phyloP scores from a whole-genome alignment of 2,888 invertebrate genomes.

The Euzophera pinguis region DNA sequence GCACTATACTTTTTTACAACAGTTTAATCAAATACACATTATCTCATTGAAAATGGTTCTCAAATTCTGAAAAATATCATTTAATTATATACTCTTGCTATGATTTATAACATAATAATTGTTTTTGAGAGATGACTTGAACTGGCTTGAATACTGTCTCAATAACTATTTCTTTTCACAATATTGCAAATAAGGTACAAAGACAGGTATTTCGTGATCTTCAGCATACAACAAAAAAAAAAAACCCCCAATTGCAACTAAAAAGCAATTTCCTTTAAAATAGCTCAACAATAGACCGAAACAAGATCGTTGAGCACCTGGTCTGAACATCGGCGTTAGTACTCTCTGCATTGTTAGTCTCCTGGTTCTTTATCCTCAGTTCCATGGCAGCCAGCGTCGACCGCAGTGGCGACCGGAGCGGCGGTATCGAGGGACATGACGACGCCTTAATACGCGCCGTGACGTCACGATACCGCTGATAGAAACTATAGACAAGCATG shows the following conservation, averaged over 20 bases:
- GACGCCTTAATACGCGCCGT: constrained; percentile 93
- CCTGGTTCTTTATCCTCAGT: constrained; percentile 48
- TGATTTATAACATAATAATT: too few relatives aligned
- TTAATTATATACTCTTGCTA: too few relatives aligned
- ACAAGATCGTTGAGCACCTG: constrained; percentile 52
- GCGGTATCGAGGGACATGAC: constrained; percentile 87
- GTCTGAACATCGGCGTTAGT: constrained; percentile 67
- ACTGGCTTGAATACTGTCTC: too few relatives aligned
- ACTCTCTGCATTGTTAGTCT: constrained; percentile 56
- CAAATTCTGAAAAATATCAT: too few relatives aligned
- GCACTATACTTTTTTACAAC: not conserved
- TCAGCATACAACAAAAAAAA: too few relatives aligned
- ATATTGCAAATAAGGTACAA: too few relatives aligned
- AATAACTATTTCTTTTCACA: too few relatives aligned
- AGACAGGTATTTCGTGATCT: too few relatives aligned
- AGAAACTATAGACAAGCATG: constrained; percentile 84
- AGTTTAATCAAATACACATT: too few relatives aligned
- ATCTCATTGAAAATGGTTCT: too few relatives aligned
- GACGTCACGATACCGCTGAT: constrained; percentile 92
- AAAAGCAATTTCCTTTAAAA: not conserved
- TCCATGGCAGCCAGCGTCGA: constrained; percentile 51
- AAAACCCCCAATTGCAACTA: too few relatives aligned
- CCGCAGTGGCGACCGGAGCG: constrained; percentile 79
- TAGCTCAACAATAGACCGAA: not conserved
- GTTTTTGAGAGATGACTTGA: too few relatives aligned